phyloP scores from a whole-genome alignment of 2,888 invertebrate genomes.

The Camptogramma bilineatum region DNA sequence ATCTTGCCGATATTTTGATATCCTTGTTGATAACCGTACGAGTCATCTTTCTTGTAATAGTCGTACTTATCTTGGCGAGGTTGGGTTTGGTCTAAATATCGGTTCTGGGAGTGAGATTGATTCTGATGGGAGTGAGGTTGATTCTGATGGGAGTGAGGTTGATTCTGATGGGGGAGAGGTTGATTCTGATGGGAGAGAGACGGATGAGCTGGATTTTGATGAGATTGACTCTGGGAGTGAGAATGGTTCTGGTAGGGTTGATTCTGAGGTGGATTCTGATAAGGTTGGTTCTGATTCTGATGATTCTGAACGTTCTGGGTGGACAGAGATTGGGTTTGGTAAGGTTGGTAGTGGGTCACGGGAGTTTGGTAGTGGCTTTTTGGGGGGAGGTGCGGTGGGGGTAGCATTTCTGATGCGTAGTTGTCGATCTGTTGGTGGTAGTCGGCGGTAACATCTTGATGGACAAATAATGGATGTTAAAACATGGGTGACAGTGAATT shows the following conservation, averaged over 20 bases:
- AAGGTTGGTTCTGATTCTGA: slow-evolving; percentile 22
- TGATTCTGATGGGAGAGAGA: background rate
- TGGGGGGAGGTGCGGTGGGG: slow-evolving; percentile 68
- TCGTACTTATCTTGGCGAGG: slow-evolving; percentile 46
- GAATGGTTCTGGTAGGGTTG: background rate
- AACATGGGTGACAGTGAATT: slow-evolving; percentile 40
- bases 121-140: slow-evolving; percentile 1
- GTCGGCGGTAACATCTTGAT: slow-evolving; percentile 71
- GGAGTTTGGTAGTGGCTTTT: slow-evolving; percentile 77
- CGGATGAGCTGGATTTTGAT: background rate
- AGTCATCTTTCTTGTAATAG: slow-evolving; percentile 44
- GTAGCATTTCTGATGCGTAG: slow-evolving; percentile 79
- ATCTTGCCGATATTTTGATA: slow-evolving; percentile 88
- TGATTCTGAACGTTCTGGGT: slow-evolving; percentile 28
- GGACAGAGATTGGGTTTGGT: slow-evolving; percentile 14
- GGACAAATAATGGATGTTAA: slow-evolving; percentile 59
- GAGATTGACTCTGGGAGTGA: no score
- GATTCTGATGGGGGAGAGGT: background rate
- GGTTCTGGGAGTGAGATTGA: slow-evolving; percentile 38
- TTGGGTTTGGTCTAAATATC: slow-evolving; percentile 39
- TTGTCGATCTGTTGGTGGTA: slow-evolving; percentile 81
- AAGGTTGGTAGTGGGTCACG: slow-evolving; percentile 44
- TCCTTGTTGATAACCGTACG: slow-evolving; percentile 62
- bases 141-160: slow-evolving; percentile 1
- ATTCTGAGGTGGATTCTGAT: background rate